Conservation (phyloP, 2,888 invertebrate species). For the Coremacera marginata region DNA sequence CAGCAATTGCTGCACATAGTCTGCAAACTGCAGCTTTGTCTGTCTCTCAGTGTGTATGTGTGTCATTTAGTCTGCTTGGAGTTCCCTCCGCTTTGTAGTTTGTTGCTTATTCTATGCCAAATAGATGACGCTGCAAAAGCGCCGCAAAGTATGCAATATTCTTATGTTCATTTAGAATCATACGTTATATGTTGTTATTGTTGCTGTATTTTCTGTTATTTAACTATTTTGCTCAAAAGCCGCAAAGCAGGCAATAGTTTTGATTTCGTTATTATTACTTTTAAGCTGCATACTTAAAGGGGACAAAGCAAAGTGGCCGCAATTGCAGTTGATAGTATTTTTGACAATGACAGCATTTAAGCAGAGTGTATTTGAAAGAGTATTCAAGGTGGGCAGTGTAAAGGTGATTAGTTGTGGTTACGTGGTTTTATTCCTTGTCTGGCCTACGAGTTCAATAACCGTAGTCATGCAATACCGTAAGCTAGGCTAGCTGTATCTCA, state of each 20-base stretch:
- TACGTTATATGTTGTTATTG: neutral
- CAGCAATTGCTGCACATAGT: conserved; percentile 26
- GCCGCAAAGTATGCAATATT: conserved; percentile 40
- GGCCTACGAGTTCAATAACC: conserved; percentile 12
- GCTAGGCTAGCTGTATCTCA: neutral
- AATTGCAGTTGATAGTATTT: conserved; percentile 38
- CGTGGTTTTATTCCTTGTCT: neutral
- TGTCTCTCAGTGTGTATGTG: neutral
- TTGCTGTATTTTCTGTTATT: neutral
- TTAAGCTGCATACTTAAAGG: neutral
- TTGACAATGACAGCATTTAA: conserved; percentile 42
- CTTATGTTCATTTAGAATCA: neutral
- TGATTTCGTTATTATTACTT: neutral
- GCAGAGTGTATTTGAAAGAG: neutral
- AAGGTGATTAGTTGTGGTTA: too few species aligned
- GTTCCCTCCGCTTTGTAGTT: neutral
- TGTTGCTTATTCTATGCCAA: neutral
- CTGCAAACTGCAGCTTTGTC: conserved; percentile 30
- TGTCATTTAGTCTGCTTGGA: conserved; percentile 4
- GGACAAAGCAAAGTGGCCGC: neutral
- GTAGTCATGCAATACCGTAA: neutral
- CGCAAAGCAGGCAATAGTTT: neutral
- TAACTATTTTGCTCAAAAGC: neutral
- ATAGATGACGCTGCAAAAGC: conserved; percentile 18
- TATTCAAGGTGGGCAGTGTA: too few species aligned